Evolutionary conservation across 1,140 invertebrate species (phyloP), one percentile per base, ranked within the genome.

Genomic region (Heliconius eleuchia): DNA sequence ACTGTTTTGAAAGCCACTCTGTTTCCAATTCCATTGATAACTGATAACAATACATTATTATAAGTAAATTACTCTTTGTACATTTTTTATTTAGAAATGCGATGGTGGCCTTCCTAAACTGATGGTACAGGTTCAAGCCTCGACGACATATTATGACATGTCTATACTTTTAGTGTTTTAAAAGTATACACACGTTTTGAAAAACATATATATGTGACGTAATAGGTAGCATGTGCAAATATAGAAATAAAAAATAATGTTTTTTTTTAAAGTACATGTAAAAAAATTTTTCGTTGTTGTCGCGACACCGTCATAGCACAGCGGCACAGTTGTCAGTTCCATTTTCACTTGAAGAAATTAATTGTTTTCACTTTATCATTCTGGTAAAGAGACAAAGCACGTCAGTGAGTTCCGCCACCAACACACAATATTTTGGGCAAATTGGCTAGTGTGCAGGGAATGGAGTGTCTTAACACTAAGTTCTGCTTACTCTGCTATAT

Each of bases 21-120:
- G 95, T 96, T 93, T 98, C 96, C 83, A 97, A 89, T 92, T 98
- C 97, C 95, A 97, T 95, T 19, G 96, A 96, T 85, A 97, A 95
- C 96, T 97, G 83, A 3, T 16, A 11, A 73, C 23, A 71, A 78
- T 27, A 8, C 13, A 30, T n/a, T 57, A 9, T n/a, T 57, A 57
- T 57, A 3, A 57, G 0, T 57, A 23, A 57, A 57, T n/a, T 23
- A 57, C 3, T 57, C 9, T 3, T 2, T 23, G 3, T 1, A 46
- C 42, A 46, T 46, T 46, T 13, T 46, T 46, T 16, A 46, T 46
- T 13, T 16, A 46, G 0, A 46, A 46, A 46, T 46, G 42, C 42
- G 42, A 46, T 3, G 42, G 0, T 13, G 3, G 11, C 9, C 11
- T 42, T 13, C 2, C 39, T 46, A 4, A 46, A 46, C 42, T 46